phyloP scores from a whole-genome alignment of 2,113 vertebrate species.

The Lutjanus erythropterus region DNA sequence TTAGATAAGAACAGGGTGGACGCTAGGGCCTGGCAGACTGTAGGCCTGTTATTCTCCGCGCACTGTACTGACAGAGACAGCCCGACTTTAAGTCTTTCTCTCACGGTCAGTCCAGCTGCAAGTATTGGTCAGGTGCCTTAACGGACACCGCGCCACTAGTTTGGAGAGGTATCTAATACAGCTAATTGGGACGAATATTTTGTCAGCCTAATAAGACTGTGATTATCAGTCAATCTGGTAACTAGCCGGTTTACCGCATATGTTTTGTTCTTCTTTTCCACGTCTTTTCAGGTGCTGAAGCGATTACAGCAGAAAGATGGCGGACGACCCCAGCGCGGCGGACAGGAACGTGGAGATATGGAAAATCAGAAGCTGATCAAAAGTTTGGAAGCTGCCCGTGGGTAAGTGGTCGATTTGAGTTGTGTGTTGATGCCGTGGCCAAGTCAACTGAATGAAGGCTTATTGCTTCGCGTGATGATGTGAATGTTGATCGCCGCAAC shows the following conservation, averaged over 20 bases:
- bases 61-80: conserved; percentile 66
- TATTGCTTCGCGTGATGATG: background rate
- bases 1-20: conserved; percentile 80
- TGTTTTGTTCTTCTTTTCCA: conserved; percentile 34
- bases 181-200: background rate
- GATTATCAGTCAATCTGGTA: background rate
- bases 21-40: conserved; percentile 80
- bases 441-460: accelerated
- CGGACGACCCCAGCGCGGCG: conserved; percentile 97
- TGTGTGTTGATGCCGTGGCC: background rate
- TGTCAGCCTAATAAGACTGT: background rate
- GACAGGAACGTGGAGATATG: conserved; percentile 99
- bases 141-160: conserved; percentile 57
- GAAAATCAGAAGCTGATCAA: conserved; percentile 99
- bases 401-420: conserved; percentile 82
- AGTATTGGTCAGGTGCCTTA: conserved; percentile 67
- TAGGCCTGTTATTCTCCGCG: conserved; percentile 79
- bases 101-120: conserved; percentile 59
- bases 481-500: conserved; percentile 55
- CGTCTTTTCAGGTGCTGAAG: conserved; percentile 82
- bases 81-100: conserved; percentile 51
- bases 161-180: conserved; percentile 47
- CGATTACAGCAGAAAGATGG: conserved; percentile 92
- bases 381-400: conserved; percentile 96
- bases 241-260: background rate